Base-by-base conservation (phyloP, 2,888 invertebrate species). In the Ennomos fuscantarius region DNA sequence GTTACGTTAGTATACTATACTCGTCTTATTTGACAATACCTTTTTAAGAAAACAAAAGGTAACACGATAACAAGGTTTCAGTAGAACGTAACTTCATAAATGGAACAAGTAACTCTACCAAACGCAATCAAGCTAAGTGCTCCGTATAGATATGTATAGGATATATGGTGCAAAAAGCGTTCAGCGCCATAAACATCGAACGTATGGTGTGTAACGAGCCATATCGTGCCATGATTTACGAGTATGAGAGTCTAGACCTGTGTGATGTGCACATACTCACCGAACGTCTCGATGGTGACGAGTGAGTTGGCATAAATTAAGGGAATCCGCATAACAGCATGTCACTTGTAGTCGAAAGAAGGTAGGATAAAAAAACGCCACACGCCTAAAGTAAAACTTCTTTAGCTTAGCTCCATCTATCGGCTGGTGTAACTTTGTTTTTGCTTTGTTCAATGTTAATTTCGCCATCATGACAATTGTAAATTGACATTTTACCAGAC, bases 41-140 rank as follows among this genome's bases (percentile, higher is more conserved):
- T 24, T 24, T 24, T 24, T 24, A 24, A 24, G 6, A 2, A 24
- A 24, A 44, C 40, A 42, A 42, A 24, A 42, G 24, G 24, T 24
- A 31, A 24, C 0, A 33, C 12, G 11, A 8, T 3, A 10, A 34
- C 15, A 31, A n/a, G 6, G 6, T 42, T 44, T 48, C 8, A 15
- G 34, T 15, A 34, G 15, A 44, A 24, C 44, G 49, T 55, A 40
- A 55, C 34, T 50, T 41, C 34, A 44, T 45, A 40, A 55, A 43
- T 24, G 24, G 34, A 45, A 56, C 55, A 50, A 52, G 59, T 52
- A 50, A 58, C 49, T 45, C 51, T 55, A 61, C 52, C 49, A 40
- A 63, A 57, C 52, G 63, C 62, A 66, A 66, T 66, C 62, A 50
- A 48, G 57, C 57, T 64, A 64, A 66, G 63, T 64, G 63, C 49